Evolutionary conservation across 2,888 invertebrate genomes (phyloP), one percentile per base, ranked within the genome.

Genomic region (Isoperla grammatica): DNA sequence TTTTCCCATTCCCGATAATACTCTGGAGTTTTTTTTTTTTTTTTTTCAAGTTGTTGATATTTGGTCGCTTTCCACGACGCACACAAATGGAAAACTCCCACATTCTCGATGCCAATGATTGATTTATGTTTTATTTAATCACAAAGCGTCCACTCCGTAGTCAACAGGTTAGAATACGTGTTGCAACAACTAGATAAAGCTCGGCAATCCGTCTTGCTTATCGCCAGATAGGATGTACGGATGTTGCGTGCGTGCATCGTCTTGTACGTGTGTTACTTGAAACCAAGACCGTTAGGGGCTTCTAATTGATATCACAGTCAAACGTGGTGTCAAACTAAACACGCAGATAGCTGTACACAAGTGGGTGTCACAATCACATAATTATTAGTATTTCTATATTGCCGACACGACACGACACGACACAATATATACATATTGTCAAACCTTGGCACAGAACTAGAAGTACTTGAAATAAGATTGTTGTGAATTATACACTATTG

Each of bases 81-180:
- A 46, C 46, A 46, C 19, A 22, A 20, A 46, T 22, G 19, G 29
- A 50, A 23, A 23, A 23, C 35, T 50, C 29, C 29, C 23, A 15
- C 13, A 5, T 23, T n/a, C 13, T 29, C 15, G n/a, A 50, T n/a
- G 15, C 49, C 49, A 23, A 35, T 35, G 49, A 50, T 50, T 50
- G 49, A 50, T 50, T 50, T 29, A 22, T 29, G 29, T 29, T 23
- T 50, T 50, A 50, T 50, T 50, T 50, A 50, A 50, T 50, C 49
- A 29, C 49, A 11, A 6, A 15, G 29, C 29, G 15, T 35, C 15
- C 29, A n/a, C 17, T 8, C 29, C 9, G n/a, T 15, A 50, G 49
- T 50, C 49, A 50, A 50, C 49, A 50, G 49, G 49, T 50, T 23
- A 29, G n/a, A 29, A 29, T 4, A 29, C 29, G 29, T 29, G 29